Evolutionary conservation across 2,113 vertebrate species (phyloP).

Genomic region (Sylvietta virens): DNA sequence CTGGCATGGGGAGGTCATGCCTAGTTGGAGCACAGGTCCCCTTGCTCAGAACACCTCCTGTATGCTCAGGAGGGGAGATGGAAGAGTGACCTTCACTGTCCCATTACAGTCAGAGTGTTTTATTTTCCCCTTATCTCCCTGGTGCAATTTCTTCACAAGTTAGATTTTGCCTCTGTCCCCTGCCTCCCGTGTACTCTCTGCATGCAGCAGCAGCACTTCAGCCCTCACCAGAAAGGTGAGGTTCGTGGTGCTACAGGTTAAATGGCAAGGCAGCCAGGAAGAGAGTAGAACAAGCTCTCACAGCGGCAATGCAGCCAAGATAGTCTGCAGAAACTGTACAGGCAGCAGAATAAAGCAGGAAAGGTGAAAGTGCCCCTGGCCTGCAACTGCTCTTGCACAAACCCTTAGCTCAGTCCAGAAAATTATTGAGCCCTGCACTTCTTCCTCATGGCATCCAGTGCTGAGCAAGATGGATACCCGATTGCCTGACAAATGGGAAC

Average conservation of each 20-base stretch:
- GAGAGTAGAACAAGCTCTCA: slow-evolving; percentile 10
- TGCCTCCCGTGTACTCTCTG: background rate
- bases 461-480: slow-evolving; percentile 26
- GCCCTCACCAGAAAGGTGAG: background rate
- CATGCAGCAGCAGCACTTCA: slow-evolving; percentile 19
- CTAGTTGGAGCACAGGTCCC: background rate
- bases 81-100: background rate
- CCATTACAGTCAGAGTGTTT: background rate
- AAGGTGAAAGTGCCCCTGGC: slow-evolving; percentile 42
- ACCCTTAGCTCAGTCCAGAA: slow-evolving; percentile 47
- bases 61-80: background rate
- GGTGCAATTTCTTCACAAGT: background rate
- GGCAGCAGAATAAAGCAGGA: slow-evolving; percentile 42
- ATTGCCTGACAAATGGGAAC: slow-evolving; percentile 51
- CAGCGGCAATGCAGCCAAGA: slow-evolving; percentile 49
- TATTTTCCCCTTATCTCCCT: background rate
- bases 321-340: slow-evolving; percentile 34
- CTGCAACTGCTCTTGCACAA: slow-evolving; percentile 46
- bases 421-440: slow-evolving; percentile 21
- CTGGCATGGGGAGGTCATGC: background rate
- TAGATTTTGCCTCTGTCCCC: background rate
- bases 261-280: slow-evolving; percentile 36
- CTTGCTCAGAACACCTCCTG: background rate
- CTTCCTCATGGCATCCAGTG: slow-evolving; percentile 37
- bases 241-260: background rate